Evolutionary conservation across 2,113 vertebrate species (phyloP).

Genomic region (Microcebus ravelobensis): DNA sequence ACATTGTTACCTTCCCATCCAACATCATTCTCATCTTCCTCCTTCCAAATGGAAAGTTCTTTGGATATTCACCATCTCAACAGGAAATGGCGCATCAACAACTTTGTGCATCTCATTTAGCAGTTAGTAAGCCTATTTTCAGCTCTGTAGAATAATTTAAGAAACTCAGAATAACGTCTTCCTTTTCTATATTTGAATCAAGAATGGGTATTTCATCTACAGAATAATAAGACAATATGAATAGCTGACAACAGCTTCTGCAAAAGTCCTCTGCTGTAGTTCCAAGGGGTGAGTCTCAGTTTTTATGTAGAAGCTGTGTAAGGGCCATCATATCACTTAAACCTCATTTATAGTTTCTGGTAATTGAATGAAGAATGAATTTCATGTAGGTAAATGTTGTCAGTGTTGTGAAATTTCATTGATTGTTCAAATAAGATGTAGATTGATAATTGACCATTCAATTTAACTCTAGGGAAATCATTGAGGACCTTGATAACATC

Average conservation of each 20-base stretch:
- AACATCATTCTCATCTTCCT: not conserved
- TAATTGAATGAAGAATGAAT: not conserved
- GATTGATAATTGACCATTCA: not conserved
- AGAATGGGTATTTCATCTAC: not conserved
- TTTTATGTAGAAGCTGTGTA: not conserved
- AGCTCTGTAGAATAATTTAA: not conserved
- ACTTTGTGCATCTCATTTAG: not conserved
- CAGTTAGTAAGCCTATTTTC: not conserved
- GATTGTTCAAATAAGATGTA: not conserved
- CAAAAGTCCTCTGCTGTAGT: not conserved
- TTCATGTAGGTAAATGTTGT: not conserved
- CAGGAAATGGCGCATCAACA: too few species aligned
- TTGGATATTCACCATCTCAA: not conserved
- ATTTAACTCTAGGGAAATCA: not conserved
- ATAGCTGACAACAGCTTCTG: not conserved
- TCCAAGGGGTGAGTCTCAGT: not conserved
- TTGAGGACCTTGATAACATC: not conserved
- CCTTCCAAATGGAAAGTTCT: not conserved
- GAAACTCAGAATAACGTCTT: not conserved
- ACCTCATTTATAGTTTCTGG: not conserved
- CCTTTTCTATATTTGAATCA: not conserved
- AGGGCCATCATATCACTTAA: not conserved
- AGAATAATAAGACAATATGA: not conserved
- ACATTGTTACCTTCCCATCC: not conserved
- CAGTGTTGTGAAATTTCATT: not conserved